phyloP scores from a whole-genome alignment of 2,888 invertebrate species.

The Omphaloscelis lunosa region DNA sequence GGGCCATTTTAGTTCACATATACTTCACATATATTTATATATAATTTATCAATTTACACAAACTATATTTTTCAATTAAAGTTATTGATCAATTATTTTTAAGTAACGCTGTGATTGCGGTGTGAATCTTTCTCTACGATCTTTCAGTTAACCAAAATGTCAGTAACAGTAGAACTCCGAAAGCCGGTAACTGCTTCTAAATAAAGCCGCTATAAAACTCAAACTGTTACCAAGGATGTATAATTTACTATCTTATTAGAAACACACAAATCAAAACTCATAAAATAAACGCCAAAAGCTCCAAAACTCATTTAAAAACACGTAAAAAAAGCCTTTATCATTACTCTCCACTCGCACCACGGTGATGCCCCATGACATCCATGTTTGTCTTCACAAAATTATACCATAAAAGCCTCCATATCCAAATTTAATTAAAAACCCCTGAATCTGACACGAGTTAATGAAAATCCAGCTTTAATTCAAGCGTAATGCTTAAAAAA shows the following conservation, averaged over 20 bases:
- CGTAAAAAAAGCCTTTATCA: conserved; percentile 28
- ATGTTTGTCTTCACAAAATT: conserved; percentile 46
- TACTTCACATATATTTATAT: no score
- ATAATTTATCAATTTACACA: no score
- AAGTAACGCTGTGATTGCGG: background rate
- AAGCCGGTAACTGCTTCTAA: background rate
- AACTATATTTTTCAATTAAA: no score
- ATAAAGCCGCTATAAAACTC: background rate
- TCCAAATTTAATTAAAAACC: conserved; percentile 62
- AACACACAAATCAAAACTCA: conserved; percentile 3
- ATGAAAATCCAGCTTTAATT: conserved; percentile 62
- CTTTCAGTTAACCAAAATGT: background rate
- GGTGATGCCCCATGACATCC: background rate
- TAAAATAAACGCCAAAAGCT: conserved; percentile 11
- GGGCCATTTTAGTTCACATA: no score
- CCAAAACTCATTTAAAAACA: conserved; percentile 36
- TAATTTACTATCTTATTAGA: background rate
- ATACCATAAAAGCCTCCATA: conserved; percentile 39
- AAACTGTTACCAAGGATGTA: background rate
- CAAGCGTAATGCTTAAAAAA: conserved; percentile 62
- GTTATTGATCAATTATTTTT: no score
- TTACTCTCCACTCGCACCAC: background rate
- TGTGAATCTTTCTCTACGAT: background rate
- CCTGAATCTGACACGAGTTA: conserved; percentile 59
- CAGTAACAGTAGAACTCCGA: background rate